These are phyloP conservation scores for Napeogenes inachia DNA, from an alignment of 2,888 invertebrate species.

Conservation along the genomic window DNA sequence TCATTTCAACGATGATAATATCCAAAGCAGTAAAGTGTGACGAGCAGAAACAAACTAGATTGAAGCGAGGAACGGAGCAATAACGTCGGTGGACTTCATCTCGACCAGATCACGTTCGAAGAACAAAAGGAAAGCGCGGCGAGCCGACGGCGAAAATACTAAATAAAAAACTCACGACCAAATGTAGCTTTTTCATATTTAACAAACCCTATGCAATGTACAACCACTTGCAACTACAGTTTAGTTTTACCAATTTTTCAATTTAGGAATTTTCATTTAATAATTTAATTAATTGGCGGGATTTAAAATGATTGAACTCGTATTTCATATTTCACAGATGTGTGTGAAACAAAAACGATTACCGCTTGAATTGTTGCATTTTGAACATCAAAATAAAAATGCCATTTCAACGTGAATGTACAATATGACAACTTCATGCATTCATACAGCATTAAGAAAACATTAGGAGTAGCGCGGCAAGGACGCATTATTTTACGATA, in stretches of 20 bases:
- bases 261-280: conserved; percentile 13
- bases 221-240: conserved; percentile 42
- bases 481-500: conserved; percentile 66
- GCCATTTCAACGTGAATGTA: conserved; percentile 58
- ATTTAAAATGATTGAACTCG: conserved; percentile 3
- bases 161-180: conserved; percentile 62
- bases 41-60: conserved; percentile 61
- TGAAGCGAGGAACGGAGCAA: conserved; percentile 60
- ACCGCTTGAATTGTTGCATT: conserved; percentile 34
- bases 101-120: conserved; percentile 71
- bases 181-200: conserved; percentile 69
- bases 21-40: conserved; percentile 55
- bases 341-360: conserved; percentile 36
- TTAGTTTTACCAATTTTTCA: conserved; percentile 21
- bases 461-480: conserved; percentile 63
- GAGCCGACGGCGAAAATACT: conserved; percentile 55
- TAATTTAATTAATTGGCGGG: conserved; percentile 16
- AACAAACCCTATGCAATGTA: conserved; percentile 56
- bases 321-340: conserved; percentile 27
- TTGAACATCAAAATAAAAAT: conserved; percentile 41
- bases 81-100: conserved; percentile 67
- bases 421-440: conserved; percentile 69
- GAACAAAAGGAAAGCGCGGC: conserved; percentile 67
- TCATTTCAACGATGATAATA: conserved; percentile 53
- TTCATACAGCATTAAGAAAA: conserved; percentile 73